Percentiles rank a stretch among this genome's conserved stretches.
phyloP scores from a whole-genome alignment of 2,888 invertebrate species.

The Mesorhabditis belari region DNA sequence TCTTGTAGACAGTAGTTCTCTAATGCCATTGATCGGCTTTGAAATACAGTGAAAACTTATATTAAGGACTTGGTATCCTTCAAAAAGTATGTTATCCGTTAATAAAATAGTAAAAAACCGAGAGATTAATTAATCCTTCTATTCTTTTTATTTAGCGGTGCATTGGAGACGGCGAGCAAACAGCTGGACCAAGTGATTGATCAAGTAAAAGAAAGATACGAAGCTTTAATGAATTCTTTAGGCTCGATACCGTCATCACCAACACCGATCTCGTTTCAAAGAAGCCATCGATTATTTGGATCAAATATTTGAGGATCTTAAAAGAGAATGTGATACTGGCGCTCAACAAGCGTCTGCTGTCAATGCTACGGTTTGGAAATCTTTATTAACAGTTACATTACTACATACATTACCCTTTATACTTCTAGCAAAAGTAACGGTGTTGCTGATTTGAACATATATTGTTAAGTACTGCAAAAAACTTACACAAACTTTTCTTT shows the following conservation, averaged over 20 bases:
- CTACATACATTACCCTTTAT: too few species aligned
- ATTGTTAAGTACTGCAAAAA: too few species aligned
- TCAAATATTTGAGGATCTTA: conserved; percentile 51
- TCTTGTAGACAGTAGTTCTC: too few species aligned
- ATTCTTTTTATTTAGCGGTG: conserved; percentile 27
- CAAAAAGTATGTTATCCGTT: not conserved
- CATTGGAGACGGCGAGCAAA: conserved; percentile 40
- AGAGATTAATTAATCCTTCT: not conserved
- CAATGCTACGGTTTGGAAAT: too few species aligned
- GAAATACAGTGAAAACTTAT: too few species aligned
- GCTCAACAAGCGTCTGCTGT: not conserved
- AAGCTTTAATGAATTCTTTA: not conserved
- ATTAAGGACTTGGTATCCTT: too few species aligned
- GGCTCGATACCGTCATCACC: conserved; percentile 32
- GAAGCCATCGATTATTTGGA: conserved; percentile 52
- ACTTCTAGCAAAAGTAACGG: too few species aligned
- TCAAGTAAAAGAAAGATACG: conserved; percentile 26
- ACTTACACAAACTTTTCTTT: too few species aligned
- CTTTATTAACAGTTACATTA: too few species aligned
- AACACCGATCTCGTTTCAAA: conserved; percentile 46
- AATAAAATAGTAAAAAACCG: not conserved
- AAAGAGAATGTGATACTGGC: conserved; percentile 40
- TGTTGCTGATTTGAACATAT: too few species aligned
- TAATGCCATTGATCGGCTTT: too few species aligned
- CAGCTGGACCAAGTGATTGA: conserved; percentile 51